These are phyloP conservation scores for Sogatella furcifera DNA, from an alignment of 1,140 invertebrate genomes.

Conservation along the genomic window DNA sequence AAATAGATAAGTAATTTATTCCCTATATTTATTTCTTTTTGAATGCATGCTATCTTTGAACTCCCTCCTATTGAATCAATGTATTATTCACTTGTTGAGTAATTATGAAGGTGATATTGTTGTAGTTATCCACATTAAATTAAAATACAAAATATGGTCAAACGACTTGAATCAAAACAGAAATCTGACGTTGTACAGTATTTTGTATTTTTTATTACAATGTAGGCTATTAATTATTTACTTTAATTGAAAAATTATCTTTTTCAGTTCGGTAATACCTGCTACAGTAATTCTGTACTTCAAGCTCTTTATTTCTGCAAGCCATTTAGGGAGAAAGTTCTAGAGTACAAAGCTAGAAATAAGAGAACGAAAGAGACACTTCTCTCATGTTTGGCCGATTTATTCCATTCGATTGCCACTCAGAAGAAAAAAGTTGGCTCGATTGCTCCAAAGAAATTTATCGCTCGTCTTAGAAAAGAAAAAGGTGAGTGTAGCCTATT, in stretches of 20 bases:
- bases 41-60: too few relatives aligned
- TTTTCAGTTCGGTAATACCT: slow-evolving; percentile 98
- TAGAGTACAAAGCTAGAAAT: slow-evolving; percentile 97
- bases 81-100: too few relatives aligned
- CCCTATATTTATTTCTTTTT: too few relatives aligned
- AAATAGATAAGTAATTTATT: too few relatives aligned
- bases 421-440: slow-evolving; percentile 99
- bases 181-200: too few relatives aligned
- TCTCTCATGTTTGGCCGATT: slow-evolving; percentile 92
- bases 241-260: slow-evolving; percentile 8
- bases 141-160: too few relatives aligned
- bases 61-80: too few relatives aligned
- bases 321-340: slow-evolving; percentile 95
- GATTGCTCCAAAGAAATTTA: slow-evolving; percentile 99
- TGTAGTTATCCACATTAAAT: too few relatives aligned
- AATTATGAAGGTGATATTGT: too few relatives aligned
- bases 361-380: slow-evolving; percentile 96
- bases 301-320: slow-evolving; percentile 99
- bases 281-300: slow-evolving; percentile 98
- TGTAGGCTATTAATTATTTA: too few relatives aligned
- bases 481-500: slow-evolving; percentile 66
- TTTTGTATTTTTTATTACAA: too few relatives aligned
- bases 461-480: slow-evolving; percentile 93
- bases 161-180: too few relatives aligned
- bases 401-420: slow-evolving; percentile 97